phyloP scores from a whole-genome alignment of 1,140 invertebrate genomes.

The Kradibia gibbosae region DNA sequence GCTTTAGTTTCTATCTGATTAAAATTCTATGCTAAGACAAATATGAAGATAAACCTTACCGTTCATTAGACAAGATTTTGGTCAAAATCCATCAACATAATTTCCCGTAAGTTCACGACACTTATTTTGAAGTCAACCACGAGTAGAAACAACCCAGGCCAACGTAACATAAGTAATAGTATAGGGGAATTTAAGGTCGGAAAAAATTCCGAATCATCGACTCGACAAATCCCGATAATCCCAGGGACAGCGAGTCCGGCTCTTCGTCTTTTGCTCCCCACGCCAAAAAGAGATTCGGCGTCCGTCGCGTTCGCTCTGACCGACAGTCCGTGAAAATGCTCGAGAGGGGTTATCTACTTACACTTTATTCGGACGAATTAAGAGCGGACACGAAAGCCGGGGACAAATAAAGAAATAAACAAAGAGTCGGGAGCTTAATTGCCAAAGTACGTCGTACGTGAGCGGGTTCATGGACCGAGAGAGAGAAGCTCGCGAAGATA shows the following conservation, averaged over 20 bases:
- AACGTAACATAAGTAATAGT: background rate
- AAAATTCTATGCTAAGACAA: background rate
- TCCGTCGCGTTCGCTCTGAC: conserved; percentile 35
- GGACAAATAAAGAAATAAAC: conserved; percentile 40
- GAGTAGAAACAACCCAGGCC: background rate
- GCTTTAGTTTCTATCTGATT: background rate
- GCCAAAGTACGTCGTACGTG: conserved; percentile 35
- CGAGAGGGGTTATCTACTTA: conserved; percentile 26
- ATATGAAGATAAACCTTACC: background rate
- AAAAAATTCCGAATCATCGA: conserved; percentile 44
- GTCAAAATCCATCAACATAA: background rate
- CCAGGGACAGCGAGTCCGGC: background rate
- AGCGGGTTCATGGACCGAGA: conserved; percentile 21
- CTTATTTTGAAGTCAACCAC: background rate
- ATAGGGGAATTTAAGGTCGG: conserved; percentile 36
- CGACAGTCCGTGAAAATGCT: conserved; percentile 44
- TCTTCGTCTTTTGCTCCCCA: background rate
- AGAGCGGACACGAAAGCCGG: conserved; percentile 1
- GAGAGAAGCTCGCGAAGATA: conserved; percentile 3
- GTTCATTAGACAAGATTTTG: background rate
- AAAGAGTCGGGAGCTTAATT: conserved; percentile 37
- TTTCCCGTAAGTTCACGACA: background rate
- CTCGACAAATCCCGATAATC: conserved; percentile 42
- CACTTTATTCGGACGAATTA: conserved; percentile 42
- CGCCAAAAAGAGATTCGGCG: conserved; percentile 4